Evolutionary conservation across 2,888 invertebrate genomes (phyloP).

Genomic region (Leucoma salicis): DNA sequence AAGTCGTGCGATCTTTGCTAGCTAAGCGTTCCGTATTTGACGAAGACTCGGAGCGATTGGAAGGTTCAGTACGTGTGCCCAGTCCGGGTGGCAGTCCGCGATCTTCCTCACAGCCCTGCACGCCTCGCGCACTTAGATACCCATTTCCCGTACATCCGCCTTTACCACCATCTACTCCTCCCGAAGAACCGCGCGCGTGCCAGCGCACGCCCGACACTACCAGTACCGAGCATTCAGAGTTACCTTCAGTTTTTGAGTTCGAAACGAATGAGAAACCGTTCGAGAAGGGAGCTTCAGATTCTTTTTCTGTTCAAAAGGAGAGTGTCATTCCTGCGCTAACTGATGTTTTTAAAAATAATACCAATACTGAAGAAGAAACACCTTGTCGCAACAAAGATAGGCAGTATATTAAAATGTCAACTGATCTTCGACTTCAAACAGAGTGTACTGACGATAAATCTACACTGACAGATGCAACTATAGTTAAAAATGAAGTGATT

Average conservation of each 20-base stretch:
- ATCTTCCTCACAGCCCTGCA: constrained; percentile 63
- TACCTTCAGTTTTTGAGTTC: constrained; percentile 26
- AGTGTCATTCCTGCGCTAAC: constrained; percentile 19
- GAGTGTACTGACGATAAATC: constrained; percentile 9
- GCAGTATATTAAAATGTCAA: constrained; percentile 8
- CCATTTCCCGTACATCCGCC: constrained; percentile 91
- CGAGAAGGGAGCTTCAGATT: constrained; percentile 8
- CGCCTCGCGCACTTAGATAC: constrained; percentile 85
- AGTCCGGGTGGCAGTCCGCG: constrained; percentile 71
- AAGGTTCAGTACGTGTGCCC: constrained; percentile 93
- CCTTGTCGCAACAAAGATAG: constrained; percentile 8
- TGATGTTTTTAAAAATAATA: constrained; percentile 21
- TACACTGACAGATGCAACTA: constrained; percentile 7
- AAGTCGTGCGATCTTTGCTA: constrained; percentile 95
- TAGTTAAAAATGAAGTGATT: constrained; percentile 15
- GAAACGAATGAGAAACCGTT: constrained; percentile 33
- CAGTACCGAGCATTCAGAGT: constrained; percentile 22
- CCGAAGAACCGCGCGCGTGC: constrained; percentile 40
- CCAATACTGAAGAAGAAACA: constrained; percentile 19
- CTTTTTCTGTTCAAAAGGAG: constrained; percentile 18
- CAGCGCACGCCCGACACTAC: constrained; percentile 38
- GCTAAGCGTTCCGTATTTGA: constrained; percentile 97
- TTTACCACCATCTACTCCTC: constrained; percentile 41
- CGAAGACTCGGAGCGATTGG: constrained; percentile 95
- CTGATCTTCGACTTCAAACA: constrained; percentile 10